Conservation (phyloP, 2,888 invertebrate species). For the Leistus spinibarbis region DNA sequence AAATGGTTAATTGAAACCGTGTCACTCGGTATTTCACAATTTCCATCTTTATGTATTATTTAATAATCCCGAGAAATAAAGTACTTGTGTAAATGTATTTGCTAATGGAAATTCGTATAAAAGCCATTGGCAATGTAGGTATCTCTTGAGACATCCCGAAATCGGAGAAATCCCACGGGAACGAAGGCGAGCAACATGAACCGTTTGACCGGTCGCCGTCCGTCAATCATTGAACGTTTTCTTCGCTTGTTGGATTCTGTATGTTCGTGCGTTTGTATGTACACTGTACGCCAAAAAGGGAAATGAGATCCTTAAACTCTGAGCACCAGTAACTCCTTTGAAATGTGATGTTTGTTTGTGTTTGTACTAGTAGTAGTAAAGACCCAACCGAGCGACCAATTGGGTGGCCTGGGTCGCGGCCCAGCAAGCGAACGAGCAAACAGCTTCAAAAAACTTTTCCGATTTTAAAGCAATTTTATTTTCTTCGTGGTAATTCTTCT, state of each 20-base stretch:
- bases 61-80: no score
- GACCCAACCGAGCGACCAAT: neutral
- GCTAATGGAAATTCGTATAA: neutral
- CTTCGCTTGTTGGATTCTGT: neutral
- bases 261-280: neutral
- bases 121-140: neutral
- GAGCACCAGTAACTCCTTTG: conserved; percentile 18
- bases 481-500: conserved; percentile 38
- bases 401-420: no score
- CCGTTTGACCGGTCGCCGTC: conserved; percentile 7
- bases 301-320: conserved; percentile 33
- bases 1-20: neutral
- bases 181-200: neutral
- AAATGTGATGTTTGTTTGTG: conserved; percentile 15
- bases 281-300: conserved; percentile 8
- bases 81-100: neutral
- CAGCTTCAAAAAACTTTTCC: conserved; percentile 32
- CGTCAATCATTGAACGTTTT: conserved; percentile 11
- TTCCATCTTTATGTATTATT: no score
- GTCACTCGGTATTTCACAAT: no score
- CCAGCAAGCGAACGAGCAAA: neutral
- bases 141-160: neutral
- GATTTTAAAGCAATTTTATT: conserved; percentile 37
- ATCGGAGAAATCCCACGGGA: neutral
- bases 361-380: neutral